These are phyloP conservation scores for Bombycilla garrulus DNA, from an alignment of 2,113 vertebrate genomes.

Conservation along the genomic window DNA sequence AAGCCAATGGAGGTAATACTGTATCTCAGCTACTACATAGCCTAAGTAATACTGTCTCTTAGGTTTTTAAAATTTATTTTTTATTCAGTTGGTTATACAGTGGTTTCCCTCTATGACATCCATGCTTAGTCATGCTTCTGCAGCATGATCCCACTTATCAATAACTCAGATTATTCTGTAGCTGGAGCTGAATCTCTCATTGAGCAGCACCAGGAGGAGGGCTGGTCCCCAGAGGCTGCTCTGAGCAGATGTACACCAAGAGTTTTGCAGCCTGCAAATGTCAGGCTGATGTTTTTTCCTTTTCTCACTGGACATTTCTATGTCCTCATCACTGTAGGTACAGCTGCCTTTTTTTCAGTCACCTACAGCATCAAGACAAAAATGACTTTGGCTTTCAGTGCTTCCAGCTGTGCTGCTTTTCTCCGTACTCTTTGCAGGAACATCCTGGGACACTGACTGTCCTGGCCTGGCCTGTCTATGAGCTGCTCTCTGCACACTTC, in stretches of 20 bases:
- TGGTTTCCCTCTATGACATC: neutral
- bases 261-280: neutral
- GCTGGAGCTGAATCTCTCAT: neutral
- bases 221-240: neutral
- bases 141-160: neutral
- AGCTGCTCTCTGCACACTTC: neutral
- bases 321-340: neutral
- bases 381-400: neutral
- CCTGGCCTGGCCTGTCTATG: neutral
- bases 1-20: neutral
- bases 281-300: neutral
- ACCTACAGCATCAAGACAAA: neutral
- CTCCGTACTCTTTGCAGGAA: neutral
- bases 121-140: neutral
- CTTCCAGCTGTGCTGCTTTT: neutral
- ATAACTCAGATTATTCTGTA: neutral
- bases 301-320: neutral
- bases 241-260: neutral
- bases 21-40: neutral
- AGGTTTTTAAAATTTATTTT: neutral
- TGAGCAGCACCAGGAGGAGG: neutral
- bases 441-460: neutral
- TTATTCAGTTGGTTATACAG: neutral
- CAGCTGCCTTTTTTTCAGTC: neutral
- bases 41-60: neutral